Conservation (phyloP, 2,113 vertebrate genomes). For the Actinemys pallida region DNA sequence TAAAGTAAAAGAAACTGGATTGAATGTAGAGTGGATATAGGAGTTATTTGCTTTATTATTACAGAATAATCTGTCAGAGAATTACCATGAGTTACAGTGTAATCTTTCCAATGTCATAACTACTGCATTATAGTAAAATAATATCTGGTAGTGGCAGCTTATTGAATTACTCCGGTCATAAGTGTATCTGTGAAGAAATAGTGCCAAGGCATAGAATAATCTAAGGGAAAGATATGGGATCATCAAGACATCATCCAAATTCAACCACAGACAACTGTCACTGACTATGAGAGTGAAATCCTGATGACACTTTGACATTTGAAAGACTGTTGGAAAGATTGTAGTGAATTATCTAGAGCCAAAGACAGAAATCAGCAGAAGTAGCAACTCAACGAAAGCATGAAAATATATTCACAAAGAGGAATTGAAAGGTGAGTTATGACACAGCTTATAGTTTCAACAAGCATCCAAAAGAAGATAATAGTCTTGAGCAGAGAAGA, state of each 20-base stretch:
- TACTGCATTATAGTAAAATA: conserved; percentile 44
- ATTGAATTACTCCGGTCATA: conserved; percentile 56
- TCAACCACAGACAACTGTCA: conserved; percentile 66
- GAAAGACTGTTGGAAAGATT: conserved; percentile 35
- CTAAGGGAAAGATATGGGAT: conserved; percentile 68
- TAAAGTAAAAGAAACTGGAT: background rate
- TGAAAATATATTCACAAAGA: conserved; percentile 45
- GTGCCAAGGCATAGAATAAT: conserved; percentile 69
- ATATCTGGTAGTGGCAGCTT: conserved; percentile 57
- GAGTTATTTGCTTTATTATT: background rate
- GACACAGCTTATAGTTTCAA: conserved; percentile 1
- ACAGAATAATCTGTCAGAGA: background rate
- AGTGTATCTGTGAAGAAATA: conserved; percentile 72
- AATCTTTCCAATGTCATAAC: background rate
- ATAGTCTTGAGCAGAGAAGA: background rate
- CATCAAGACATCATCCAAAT: conserved; percentile 66
- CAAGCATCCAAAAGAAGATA: conserved; percentile 42
- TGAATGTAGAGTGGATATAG: background rate
- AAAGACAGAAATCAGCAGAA: conserved; percentile 62
- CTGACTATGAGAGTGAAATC: conserved; percentile 60
- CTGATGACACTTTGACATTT: conserved; percentile 58
- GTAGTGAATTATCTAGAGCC: conserved; percentile 5
- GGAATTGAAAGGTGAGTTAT: conserved; percentile 20
- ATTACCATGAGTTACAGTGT: background rate
- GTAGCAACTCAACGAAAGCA: conserved; percentile 31